Evolutionary conservation across 2,113 vertebrate genomes (phyloP), one percentile per base, ranked within the genome.

Genomic region (Coryphaenoides rupestris): DNA sequence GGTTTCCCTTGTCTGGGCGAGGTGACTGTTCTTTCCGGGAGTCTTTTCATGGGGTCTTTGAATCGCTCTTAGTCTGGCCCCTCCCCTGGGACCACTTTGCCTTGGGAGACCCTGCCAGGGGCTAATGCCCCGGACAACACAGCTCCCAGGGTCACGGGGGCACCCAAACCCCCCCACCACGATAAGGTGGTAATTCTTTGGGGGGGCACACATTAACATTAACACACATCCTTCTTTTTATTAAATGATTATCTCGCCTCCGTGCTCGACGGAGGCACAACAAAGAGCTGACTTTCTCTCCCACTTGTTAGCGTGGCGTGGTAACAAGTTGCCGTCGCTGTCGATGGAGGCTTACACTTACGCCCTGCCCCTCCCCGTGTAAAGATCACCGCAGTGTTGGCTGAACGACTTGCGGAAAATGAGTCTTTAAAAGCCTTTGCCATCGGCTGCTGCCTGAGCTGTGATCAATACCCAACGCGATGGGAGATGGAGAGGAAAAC

Each of bases 401-500:
- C 66, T 61, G 52, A 21, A 62, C 59, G 63, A 74, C 72, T 21
- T 17, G 55, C 26, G 63, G 26, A 46, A 66, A 61, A 77, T 33
- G 5, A 62, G 62, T 58, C 26, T 71, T 64, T 77, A 55, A 69
- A 53, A 70, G 53, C 52, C 16, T n/a, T n/a, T n/a, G n/a, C 62
- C 68, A 49, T 63, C 70, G 40, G 77, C 52, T 9, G 66, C 72
- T 15, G 59, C 24, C 73, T 67, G 65, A 66, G 76, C 73, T 84
- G 74, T 71, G 76, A 81, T 77, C 77, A 70, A 64, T 64, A 73
- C 69, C 17, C 60, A 56, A 75, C 80, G 74, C 68, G 79, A 79
- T 62, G 76, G 70, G 58, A 78, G 81, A 74, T 62, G 76, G 66
- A 69, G 73, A 83, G 69, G 72, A 80, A 81, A 86, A 87, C 80